These are phyloP conservation scores for Cordylochernes scorpioides DNA, from an alignment of 2,888 invertebrate genomes.

Conservation along the genomic window DNA sequence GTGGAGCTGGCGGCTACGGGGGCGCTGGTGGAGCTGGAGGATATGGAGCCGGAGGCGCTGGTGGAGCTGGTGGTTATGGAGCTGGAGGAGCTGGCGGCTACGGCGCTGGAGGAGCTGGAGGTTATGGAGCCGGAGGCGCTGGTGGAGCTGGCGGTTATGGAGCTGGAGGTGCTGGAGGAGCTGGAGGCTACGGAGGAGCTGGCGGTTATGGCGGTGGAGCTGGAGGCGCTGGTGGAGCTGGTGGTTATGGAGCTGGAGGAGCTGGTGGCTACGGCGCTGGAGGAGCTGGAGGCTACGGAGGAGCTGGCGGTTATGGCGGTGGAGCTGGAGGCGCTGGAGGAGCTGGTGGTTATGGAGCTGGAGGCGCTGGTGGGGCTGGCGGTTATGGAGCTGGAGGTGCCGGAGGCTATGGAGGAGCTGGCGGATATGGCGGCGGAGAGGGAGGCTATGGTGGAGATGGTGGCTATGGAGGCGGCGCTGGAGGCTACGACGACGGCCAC, in stretches of 20 bases:
- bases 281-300: background rate
- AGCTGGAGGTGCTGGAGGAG: background rate
- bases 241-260: background rate
- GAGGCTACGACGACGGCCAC: too few relatives aligned
- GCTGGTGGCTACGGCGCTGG: background rate
- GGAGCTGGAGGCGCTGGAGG: too few relatives aligned
- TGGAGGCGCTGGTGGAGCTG: background rate
- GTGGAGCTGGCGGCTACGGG: background rate
- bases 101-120: background rate
- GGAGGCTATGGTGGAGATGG: too few relatives aligned
- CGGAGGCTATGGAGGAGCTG: too few relatives aligned
- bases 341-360: too few relatives aligned
- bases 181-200: background rate
- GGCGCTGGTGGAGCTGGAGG: background rate
- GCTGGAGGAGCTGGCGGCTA: background rate
- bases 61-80: background rate
- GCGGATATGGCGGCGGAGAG: too few relatives aligned
- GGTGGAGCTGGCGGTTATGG: background rate
- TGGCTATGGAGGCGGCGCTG: too few relatives aligned
- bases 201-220: conserved; percentile 1
- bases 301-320: too few relatives aligned
- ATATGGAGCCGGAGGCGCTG: background rate
- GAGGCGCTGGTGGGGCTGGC: too few relatives aligned
- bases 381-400: too few relatives aligned
- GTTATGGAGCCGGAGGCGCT: background rate